phyloP scores from a whole-genome alignment of 2,797 vertebrate genomes.

The Myripristis murdjan region DNA sequence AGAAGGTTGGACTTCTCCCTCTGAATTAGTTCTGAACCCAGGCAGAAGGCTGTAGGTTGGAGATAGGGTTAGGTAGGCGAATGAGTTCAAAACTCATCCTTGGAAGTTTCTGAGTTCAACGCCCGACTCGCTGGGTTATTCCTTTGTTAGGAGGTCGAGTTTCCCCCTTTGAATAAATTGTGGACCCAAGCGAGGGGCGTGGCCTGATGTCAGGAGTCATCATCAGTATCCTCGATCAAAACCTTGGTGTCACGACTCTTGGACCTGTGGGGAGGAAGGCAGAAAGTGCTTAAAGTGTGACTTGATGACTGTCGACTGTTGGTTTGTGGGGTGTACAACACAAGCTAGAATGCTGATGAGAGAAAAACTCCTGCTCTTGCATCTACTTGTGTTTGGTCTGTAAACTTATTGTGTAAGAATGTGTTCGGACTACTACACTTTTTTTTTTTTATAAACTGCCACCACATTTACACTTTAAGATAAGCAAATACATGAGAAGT shows the following conservation, averaged over 20 bases:
- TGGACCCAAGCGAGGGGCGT: slow-evolving; percentile 85
- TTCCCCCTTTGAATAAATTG: slow-evolving; percentile 83
- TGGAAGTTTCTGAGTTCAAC: slow-evolving; percentile 37
- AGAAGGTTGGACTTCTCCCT: slow-evolving; percentile 26
- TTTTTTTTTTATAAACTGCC: too few species aligned
- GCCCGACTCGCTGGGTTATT: slow-evolving; percentile 74
- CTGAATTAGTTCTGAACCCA: slow-evolving; percentile 33
- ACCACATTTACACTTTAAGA: too few species aligned
- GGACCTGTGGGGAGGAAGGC: slow-evolving; percentile 82
- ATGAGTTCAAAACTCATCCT: slow-evolving; percentile 44
- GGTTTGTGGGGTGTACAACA: not conserved
- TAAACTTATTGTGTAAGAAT: too few species aligned
- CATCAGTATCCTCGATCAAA: slow-evolving; percentile 97
- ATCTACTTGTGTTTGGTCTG: too few species aligned
- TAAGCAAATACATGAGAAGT: too few species aligned
- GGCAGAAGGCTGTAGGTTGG: slow-evolving; percentile 32
- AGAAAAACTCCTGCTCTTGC: too few species aligned
- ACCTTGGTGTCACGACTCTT: slow-evolving; percentile 96
- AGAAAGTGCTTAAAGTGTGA: not conserved
- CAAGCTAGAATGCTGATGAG: not conserved
- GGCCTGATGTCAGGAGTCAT: slow-evolving; percentile 94
- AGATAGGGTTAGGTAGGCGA: slow-evolving; percentile 23
- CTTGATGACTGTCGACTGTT: too few species aligned
- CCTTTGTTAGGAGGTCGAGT: slow-evolving; percentile 74
- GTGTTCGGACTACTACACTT: too few species aligned